Base-by-base conservation (phyloP, 2,888 invertebrate species). In the Acanthosoma haemorrhoidale region DNA sequence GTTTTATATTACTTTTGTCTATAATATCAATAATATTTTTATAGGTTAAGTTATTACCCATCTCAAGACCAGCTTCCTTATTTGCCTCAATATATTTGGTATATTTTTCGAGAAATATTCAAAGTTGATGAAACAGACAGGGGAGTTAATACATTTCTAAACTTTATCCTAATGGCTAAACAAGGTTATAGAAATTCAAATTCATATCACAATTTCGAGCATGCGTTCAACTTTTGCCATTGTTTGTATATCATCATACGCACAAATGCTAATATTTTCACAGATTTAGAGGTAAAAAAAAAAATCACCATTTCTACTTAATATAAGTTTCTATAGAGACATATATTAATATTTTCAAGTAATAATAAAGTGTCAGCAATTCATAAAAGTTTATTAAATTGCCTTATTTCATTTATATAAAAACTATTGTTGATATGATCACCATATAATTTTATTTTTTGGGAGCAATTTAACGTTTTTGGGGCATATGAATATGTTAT, bases 191-290 rank as follows among this genome's bases (percentile, higher is more conserved):
- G 86, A 3, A 74, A 79, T 39, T 85, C 85, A n/a, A n/a, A n/a
- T 74, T 83, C 85, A 0, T 87, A 86, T 75, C 87, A 87, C 75
- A 86, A 86, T 77, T 84, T 84, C 1, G 84, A 85, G 66, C 87
- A 87, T 74, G 87, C 85, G 0, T 86, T 87, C 77, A 83, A 82
- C 68, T 86, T 86, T 66, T 82, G 83, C 0, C 87, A 87, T 76
- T 85, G 85, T 58, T 83, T 86, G 83, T 86, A 80, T 74, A 78
- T 84, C 71, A 83, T 87, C 34, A 76, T 86, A 18, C 76, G 75
- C 21, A 81, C 80, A 69, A 85, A 86, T 74, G 69, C 74, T 5
- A 82, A 81, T 2, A 77, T 79, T 71, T 85, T 85, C 74, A 81
- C 82, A 73, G 78, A 79, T 71, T 73, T 79, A 68, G 85, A 86